Evolutionary conservation across 2,888 invertebrate genomes (phyloP).

Genomic region (Xylophagus ater): DNA sequence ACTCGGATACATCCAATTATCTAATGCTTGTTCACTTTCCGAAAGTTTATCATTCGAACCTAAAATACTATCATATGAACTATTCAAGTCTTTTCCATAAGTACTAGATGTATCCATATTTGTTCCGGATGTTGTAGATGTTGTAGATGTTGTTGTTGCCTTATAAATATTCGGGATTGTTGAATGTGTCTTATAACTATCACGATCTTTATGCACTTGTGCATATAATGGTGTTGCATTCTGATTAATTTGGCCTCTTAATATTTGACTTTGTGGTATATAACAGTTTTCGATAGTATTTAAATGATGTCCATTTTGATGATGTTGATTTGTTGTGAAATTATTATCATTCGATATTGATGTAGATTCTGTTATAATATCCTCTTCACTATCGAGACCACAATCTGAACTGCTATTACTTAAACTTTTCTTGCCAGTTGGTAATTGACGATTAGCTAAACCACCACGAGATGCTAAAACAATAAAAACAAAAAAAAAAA

Average conservation of each 20-base stretch:
- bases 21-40: constrained; percentile 34
- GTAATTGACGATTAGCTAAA: constrained; percentile 60
- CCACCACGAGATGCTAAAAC: constrained; percentile 61
- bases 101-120: constrained; percentile 3
- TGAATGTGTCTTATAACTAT: constrained; percentile 22
- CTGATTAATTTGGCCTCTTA: constrained; percentile 37
- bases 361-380: constrained; percentile 42
- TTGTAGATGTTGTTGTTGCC: too few relatives aligned
- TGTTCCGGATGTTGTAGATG: too few relatives aligned
- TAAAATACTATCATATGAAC: constrained; percentile 39
- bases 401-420: constrained; percentile 60
- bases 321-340: too few relatives aligned
- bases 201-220: constrained; percentile 43
- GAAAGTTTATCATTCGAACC: constrained; percentile 39
- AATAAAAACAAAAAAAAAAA: too few relatives aligned
- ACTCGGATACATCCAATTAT: constrained; percentile 40
- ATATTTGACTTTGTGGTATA: constrained; percentile 18
- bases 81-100: constrained; percentile 36
- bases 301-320: constrained; percentile 25
- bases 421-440: constrained; percentile 44
- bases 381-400: constrained; percentile 53
- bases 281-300: constrained; percentile 7
- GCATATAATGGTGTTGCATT: constrained; percentile 38
- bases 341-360: constrained; percentile 41
- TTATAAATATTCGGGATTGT: constrained; percentile 35